phyloP scores from a whole-genome alignment of 2,797 vertebrate species.

The Sylvilagus floridanus region DNA sequence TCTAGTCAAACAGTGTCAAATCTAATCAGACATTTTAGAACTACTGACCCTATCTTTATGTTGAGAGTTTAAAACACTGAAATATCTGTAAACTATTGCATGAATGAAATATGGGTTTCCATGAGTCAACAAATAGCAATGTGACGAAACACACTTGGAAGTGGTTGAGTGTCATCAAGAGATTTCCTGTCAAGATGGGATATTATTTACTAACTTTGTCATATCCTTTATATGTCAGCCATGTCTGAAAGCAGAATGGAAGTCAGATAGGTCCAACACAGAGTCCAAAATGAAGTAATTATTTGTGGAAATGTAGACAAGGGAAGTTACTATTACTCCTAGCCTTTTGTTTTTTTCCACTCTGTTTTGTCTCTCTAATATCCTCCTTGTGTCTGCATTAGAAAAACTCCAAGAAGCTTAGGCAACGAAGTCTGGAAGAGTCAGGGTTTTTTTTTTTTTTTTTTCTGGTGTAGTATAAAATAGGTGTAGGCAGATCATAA shows the following conservation, averaged over 20 bases:
- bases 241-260: not conserved
- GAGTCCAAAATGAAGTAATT: not conserved
- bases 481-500: not conserved
- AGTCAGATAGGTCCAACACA: not conserved
- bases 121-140: not conserved
- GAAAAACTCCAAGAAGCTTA: not conserved
- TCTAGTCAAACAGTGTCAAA: not conserved
- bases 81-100: not conserved
- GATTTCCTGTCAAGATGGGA: conserved; percentile 3
- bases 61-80: not conserved
- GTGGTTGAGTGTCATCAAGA: not conserved
- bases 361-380: not conserved
- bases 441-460: not conserved
- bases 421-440: not conserved
- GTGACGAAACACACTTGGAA: not conserved
- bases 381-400: not conserved
- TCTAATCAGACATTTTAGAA: conserved; percentile 28
- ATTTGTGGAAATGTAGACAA: not conserved
- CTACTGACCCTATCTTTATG: not conserved
- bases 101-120: not conserved
- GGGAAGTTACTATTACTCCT: not conserved
- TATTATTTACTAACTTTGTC: not conserved
- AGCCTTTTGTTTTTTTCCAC: not conserved
- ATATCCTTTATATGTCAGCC: not conserved
- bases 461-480: not conserved